Evolutionary conservation across 2,113 vertebrate species (phyloP), one percentile per base, ranked within the genome.

Genomic region (Callithrix jacchus): DNA sequence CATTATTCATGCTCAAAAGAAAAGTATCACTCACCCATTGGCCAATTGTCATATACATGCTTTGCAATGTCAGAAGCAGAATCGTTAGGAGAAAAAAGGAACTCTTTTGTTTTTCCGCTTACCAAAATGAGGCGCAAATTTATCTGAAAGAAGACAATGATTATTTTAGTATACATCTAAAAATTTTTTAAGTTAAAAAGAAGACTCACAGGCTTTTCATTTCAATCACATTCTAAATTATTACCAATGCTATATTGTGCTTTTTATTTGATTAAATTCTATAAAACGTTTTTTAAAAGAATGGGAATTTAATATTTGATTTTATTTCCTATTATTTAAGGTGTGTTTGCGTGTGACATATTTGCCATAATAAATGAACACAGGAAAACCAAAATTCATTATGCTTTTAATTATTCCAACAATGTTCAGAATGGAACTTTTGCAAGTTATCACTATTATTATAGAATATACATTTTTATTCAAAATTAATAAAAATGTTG

Each of bases 21-120:
- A 35, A 94, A 97, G 49, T 25, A 42, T 1, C 92, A 99, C 99
- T 99, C 97, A 99, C 99, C 99, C 99, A 99, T 99, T 1, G 99
- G 99, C 99, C 99, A 99, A 98, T 99, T 99, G 98, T 99, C 99
- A 95, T 99, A 99, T 84, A 99, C 99, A 1, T 99, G 99, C 97
- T 99, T 99, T 96, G 99, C 99, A 16, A 99, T 99, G 98, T 99
- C 99, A 89, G 99, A 99, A 71, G 99, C 99, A 0, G 99, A 99
- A 98, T 99, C 99, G 83, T 99, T 99, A 5, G 99, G 99, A 84
- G 99, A 99, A 98, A 99, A 99, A 27, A 99, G 98, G 98, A 99
- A 99, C 89, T 99, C 99, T 99, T 99, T 99, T 40, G 99, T 99
- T 98, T 99, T 99, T 58, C 99, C 99, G 1, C 99, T 99, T 97